Percentiles rank a stretch among this genome's conserved stretches.
These are phyloP conservation scores for Copidosoma floridanum DNA, from an alignment of 1,140 invertebrate species.

Conservation along the genomic window DNA sequence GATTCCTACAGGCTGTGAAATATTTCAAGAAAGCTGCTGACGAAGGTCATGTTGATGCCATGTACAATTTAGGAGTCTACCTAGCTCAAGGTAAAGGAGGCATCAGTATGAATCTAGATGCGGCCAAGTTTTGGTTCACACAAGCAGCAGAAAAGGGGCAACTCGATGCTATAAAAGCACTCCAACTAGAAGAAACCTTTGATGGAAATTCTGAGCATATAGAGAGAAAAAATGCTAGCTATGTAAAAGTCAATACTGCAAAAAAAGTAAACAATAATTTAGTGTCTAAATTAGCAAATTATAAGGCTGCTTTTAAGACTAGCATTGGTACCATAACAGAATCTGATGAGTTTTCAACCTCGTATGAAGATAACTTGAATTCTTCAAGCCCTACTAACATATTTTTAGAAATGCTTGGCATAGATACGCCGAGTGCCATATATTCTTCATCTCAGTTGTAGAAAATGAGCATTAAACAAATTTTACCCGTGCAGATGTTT, in stretches of 20 bases:
- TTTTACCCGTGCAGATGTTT: too few species aligned
- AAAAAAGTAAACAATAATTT: conserved; percentile 16
- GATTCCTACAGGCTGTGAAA: conserved; percentile 59
- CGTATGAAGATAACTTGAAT: conserved; percentile 8
- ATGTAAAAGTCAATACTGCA: neutral
- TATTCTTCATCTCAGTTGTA: conserved; percentile 15
- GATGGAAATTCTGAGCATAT: conserved; percentile 1
- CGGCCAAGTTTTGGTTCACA: conserved; percentile 55
- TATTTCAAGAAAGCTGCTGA: conserved; percentile 61
- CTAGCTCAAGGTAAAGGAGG: conserved; percentile 64
- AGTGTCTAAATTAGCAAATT: conserved; percentile 26
- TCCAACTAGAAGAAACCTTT: conserved; percentile 41
- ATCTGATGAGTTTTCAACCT: conserved; percentile 10
- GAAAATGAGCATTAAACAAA: conserved; percentile 7
- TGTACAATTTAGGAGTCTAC: conserved; percentile 66
- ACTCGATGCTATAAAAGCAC: conserved; percentile 57
- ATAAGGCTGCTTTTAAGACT: conserved; percentile 1
- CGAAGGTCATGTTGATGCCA: conserved; percentile 60
- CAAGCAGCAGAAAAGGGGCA: conserved; percentile 63
- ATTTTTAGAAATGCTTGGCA: conserved; percentile 38
- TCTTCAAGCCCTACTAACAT: conserved; percentile 31
- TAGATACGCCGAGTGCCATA: conserved; percentile 28
- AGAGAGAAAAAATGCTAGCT: conserved; percentile 3
- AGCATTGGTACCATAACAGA: neutral
- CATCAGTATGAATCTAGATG: conserved; percentile 49